Base-by-base conservation (phyloP, 2,888 invertebrate genomes). In the Papilio protenor region DNA sequence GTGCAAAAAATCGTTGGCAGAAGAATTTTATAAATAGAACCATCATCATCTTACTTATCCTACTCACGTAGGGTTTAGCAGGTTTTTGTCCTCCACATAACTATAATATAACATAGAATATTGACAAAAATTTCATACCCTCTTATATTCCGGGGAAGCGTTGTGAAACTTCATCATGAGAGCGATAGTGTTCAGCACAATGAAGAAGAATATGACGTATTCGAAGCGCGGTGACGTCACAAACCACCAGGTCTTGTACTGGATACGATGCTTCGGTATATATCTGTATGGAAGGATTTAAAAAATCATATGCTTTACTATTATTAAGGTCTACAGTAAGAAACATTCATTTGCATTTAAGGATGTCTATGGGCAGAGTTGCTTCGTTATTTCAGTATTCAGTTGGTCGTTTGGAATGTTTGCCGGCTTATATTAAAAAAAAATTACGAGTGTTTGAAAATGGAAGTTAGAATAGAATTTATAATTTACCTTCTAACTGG, bases 141-240 rank as follows among this genome's bases (percentile, higher is more conserved):
- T 95, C 40, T 97, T 97, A 87, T 99, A 99, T 69, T 96, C 95
- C 4, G 96, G 92, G 0, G 97, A 96, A 85, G 98, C 97, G 40
- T 96, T 96, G 85, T 99, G 96, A 89, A 98, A 99, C 95, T 99
- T 99, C 99, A 99, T 99, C 81, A 99, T 99, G 80, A 99, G 95
- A 1, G 99, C 98, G 64, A 99, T 96, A 0, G 99, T 99, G 90
- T 99, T 99, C 87, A 99, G 96, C 92, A 99, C 97, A 89, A 99
- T 99, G 86, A 99, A 96, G 85, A 97, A 97, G 93, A 99, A 99
- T 87, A 99, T 99, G 80, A 98, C 97, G 90, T 99, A 99, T 90
- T 99, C 99, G 91, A 99, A 99, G 5, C 98, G 97, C 88, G 98
- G 97, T 77, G 99, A 99, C 77, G 99, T 99, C 80, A 99, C 99